These are phyloP conservation scores for Chrysotoxum bicinctum DNA, from an alignment of 2,888 invertebrate species.

Conservation along the genomic window DNA sequence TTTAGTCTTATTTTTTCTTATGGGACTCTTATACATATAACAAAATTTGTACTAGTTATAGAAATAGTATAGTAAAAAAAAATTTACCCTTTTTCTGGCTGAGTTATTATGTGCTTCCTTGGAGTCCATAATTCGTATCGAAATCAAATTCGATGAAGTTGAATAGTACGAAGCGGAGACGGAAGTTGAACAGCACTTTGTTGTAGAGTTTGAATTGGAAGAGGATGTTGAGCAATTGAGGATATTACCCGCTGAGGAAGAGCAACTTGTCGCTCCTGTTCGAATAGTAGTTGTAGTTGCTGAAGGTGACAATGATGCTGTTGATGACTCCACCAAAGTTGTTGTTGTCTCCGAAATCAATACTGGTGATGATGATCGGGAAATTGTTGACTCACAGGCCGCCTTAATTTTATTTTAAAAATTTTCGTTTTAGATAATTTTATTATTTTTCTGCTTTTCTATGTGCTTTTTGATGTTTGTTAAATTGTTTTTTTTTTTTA, in stretches of 20 bases:
- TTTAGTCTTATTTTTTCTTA: slow-evolving; percentile 37
- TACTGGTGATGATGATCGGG: not conserved
- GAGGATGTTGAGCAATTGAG: slow-evolving; percentile 47
- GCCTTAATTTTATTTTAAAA: slow-evolving; percentile 72
- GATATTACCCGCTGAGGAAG: slow-evolving; percentile 44
- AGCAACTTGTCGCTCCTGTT: slow-evolving; percentile 49
- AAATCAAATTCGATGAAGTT: slow-evolving; percentile 64
- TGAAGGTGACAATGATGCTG: slow-evolving; percentile 19
- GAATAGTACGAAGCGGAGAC: slow-evolving; percentile 62
- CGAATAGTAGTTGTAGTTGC: slow-evolving; percentile 33
- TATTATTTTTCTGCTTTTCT: slow-evolving; percentile 52
- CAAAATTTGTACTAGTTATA: slow-evolving; percentile 47
- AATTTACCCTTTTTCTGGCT: slow-evolving; percentile 74
- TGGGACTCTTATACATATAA: slow-evolving; percentile 24
- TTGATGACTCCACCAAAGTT: slow-evolving; percentile 15
- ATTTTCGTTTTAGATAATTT: slow-evolving; percentile 66
- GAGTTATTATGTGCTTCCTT: slow-evolving; percentile 66
- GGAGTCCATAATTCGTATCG: slow-evolving; percentile 66
- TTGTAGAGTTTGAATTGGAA: slow-evolving; percentile 30
- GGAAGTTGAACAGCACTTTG: slow-evolving; percentile 57
- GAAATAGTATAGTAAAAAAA: slow-evolving; percentile 40
- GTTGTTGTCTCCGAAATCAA: not conserved
- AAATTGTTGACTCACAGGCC: slow-evolving; percentile 45
- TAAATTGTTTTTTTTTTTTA: slow-evolving; percentile 22
- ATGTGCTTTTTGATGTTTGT: slow-evolving; percentile 60